These are phyloP conservation scores for Phymanthus crucifer DNA, from an alignment of 92 coral and sea anemone genomes.

Conservation along the genomic window DNA sequence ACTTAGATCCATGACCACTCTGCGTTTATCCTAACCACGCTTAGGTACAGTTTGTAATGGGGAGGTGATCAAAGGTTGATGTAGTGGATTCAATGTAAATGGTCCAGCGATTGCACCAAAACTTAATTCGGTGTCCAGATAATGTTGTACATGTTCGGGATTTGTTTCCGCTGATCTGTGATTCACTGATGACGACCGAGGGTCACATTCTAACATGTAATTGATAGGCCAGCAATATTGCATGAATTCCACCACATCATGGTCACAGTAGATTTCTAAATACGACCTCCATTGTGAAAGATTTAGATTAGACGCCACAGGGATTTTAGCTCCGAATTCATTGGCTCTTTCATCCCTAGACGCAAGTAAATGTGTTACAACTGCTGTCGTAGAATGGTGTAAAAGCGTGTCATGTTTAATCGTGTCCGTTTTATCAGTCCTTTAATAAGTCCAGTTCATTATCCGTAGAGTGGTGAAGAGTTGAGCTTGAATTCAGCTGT, in stretches of 20 bases:
- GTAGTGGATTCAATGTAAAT: constrained; percentile 31
- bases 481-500: not conserved
- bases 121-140: constrained; percentile 41
- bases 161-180: constrained; percentile 35
- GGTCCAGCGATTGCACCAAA: constrained; percentile 44
- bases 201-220: not conserved
- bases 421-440: constrained; percentile 18
- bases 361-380: constrained; percentile 33
- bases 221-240: constrained; percentile 21
- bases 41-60: constrained; percentile 43
- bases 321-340: constrained; percentile 33
- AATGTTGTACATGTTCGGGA: constrained; percentile 22
- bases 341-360: constrained; percentile 21
- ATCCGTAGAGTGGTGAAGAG: constrained; percentile 17
- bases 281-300: constrained; percentile 28
- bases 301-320: constrained; percentile 27
- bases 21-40: constrained; percentile 27
- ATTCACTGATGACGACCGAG: constrained; percentile 32
- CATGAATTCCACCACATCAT: constrained; percentile 26
- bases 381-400: constrained; percentile 17
- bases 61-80: constrained; percentile 22
- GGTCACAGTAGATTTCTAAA: constrained; percentile 29
- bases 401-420: not conserved
- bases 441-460: constrained; percentile 9
- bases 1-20: constrained; percentile 42